Base-by-base conservation (phyloP, 2,113 vertebrate genomes). In the Trinectes maculatus region DNA sequence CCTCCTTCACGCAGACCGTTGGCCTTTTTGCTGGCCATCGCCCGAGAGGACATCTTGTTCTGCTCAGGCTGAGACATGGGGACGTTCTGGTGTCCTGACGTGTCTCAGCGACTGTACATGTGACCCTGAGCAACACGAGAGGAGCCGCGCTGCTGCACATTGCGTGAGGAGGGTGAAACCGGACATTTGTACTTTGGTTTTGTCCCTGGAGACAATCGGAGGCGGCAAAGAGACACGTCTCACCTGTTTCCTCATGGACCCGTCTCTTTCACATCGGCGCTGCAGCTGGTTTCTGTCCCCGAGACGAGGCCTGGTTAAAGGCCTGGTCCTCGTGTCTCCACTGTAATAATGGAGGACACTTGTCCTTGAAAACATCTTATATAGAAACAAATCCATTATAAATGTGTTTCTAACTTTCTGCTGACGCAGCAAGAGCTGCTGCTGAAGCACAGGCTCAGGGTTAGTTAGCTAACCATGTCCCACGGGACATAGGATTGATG, bases 211-310 rank as follows among this genome's bases (percentile, higher is more conserved):
- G 13, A 29, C 74, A 78, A 55, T 83, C 55, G 66, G 47, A 80
- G 84, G 18, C 51, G 0, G 48, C 57, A 8, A n/a, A n/a, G 36
- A 71, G 91, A 89, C 51, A 70, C 47, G 42, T 89, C 82, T 89
- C 90, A 91, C 89, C 91, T 92, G 91, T 26, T 73, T 53, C 33
- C 70, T 55, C 66, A 24, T 89, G 80, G 87, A 83, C 55, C 15
- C 49, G 44, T 65, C 26, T 59, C 86, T 83, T 88, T 89, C 84
- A 87, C 54, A 67, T 54, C 7, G 1, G 65, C 8, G 0, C 28
- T 36, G 74, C 87, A 90, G 89, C 87, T 91, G 90, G 55, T 75
- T 82, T 65, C 33, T 58, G 65, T 89, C 67, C 22, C 6, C 2
- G 36, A 57, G 62, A 56, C 53, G 42, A 24, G 76, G 55, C 58